Evolutionary conservation across 2,888 invertebrate species (phyloP), one percentile per base, ranked within the genome.

Genomic region (Allophyes oxyacanthae): DNA sequence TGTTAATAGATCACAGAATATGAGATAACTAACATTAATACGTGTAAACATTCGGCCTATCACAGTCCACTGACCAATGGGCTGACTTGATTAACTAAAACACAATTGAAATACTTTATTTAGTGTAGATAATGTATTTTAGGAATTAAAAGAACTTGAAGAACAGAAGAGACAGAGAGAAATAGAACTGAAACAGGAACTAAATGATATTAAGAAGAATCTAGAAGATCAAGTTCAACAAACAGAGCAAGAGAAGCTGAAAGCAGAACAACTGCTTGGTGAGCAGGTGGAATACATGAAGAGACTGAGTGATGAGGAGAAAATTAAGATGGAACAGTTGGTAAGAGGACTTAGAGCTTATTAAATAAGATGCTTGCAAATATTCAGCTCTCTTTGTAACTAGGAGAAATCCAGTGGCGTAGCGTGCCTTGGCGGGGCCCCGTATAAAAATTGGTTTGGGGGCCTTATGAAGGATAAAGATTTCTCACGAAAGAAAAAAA

Each of bases 141-240:
- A 92, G 93, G 91, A 92, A 78, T 70, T 92, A 33, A 83, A 83
- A 75, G 87, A 87, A 65, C 72, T 91, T 58, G 84, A 87, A 65
- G 87, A 91, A 65, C 84, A 88, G 67, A 93, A 90, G 59, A 80
- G 78, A 52, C 74, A 77, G 46, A 81, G 88, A 53, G 94, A 92
- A 75, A 75, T 68, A 51, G 90, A 92, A 67, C 77, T 95, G 6
- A 78, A 88, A 60, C 77, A 86, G 60, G 87, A 92, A 71, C 67
- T 92, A 59, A 84, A 81, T 77, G 88, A 74, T 76, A 94, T 89
- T 56, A 85, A 78, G 64, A 86, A 90, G 53, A 84, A 84, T 59
- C 84, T 90, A 51, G 88, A 79, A 79, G 88, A 87, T 33, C 86
- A 90, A 74, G 83, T 91, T 36, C 84, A 92, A 55, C 80, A 92